Conservation (phyloP, 1,140 invertebrate species). For the Sinella curviseta region DNA sequence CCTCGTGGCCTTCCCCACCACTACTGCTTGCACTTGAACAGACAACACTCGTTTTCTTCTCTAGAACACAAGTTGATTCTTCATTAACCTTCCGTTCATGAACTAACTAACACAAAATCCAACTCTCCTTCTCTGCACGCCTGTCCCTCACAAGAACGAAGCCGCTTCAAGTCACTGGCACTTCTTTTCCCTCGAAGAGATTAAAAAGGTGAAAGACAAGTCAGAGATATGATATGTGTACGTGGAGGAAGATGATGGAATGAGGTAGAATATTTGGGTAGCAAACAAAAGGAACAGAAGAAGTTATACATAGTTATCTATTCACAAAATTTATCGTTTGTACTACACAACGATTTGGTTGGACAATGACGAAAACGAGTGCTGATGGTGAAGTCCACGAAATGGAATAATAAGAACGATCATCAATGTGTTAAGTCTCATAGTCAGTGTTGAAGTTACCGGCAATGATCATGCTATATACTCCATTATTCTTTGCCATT, state of each 20-base stretch:
- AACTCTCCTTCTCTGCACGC: too few species aligned
- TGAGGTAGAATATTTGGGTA: neutral
- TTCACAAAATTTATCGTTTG: too few species aligned
- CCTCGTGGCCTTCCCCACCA: neutral
- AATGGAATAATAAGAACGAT: neutral
- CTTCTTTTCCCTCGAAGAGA: neutral
- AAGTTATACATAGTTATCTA: too few species aligned
- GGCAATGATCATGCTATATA: too few species aligned
- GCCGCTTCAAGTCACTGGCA: constrained; percentile 21
- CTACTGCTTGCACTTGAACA: neutral
- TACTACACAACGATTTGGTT: neutral
- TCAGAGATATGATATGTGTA: too few species aligned
- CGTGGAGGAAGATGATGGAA: too few species aligned
- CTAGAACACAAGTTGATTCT: neutral
- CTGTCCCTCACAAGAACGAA: too few species aligned
- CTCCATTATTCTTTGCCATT: too few species aligned
- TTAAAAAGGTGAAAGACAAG: constrained; percentile 10
- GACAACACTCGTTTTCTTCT: neutral
- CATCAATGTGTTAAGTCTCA: too few species aligned
- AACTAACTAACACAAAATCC: too few species aligned
- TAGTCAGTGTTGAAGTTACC: neutral
- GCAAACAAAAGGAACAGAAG: neutral
- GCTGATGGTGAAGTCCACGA: neutral
- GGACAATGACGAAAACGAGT: neutral
- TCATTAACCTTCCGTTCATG: constrained; percentile 10